A percentile compares a stretch with the other conserved stretches of the same genome.
These are phyloP conservation scores for Netelia inedita DNA, from an alignment of 2,888 invertebrate species.

Conservation along the genomic window DNA sequence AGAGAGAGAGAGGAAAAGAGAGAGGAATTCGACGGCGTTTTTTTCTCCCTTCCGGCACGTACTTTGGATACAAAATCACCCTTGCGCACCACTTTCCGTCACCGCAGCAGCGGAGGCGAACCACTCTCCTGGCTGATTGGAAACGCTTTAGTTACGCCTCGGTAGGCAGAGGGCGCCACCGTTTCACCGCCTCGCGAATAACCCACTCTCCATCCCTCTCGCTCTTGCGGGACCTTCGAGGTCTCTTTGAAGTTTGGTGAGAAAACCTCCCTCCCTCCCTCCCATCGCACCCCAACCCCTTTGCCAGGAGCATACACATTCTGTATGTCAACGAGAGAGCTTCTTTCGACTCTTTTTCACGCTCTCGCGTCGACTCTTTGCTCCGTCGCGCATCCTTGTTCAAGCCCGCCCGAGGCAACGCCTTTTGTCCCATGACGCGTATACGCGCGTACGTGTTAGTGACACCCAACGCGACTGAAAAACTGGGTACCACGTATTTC, in stretches of 20 bases:
- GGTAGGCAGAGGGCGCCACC: constrained; percentile 46
- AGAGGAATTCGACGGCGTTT: constrained; percentile 1
- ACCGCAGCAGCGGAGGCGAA: constrained; percentile 43
- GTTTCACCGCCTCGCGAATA: constrained; percentile 42
- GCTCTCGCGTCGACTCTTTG: constrained; percentile 35
- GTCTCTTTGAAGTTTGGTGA: constrained; percentile 66
- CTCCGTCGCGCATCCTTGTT: constrained; percentile 26
- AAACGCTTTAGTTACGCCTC: constrained; percentile 67
- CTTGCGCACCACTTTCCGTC: constrained; percentile 60
- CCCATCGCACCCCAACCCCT: constrained; percentile 15
- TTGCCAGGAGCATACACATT: constrained; percentile 33
- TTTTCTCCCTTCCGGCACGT: constrained; percentile 18
- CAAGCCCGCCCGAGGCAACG: constrained; percentile 19
- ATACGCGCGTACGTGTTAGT: not conserved
- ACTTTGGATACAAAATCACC: constrained; percentile 62
- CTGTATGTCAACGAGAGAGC: constrained; percentile 59
- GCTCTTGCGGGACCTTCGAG: not conserved
- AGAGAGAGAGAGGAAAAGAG: not conserved
- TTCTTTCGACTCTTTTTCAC: constrained; percentile 56
- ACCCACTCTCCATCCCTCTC: constrained; percentile 12
- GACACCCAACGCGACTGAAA: not conserved
- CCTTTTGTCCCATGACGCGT: constrained; percentile 31
- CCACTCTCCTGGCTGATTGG: constrained; percentile 64
- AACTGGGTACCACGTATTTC: not conserved
- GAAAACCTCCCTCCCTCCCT: constrained; percentile 3